phyloP scores from a whole-genome alignment of 2,113 vertebrate genomes.

The Antechinus flavipes region DNA sequence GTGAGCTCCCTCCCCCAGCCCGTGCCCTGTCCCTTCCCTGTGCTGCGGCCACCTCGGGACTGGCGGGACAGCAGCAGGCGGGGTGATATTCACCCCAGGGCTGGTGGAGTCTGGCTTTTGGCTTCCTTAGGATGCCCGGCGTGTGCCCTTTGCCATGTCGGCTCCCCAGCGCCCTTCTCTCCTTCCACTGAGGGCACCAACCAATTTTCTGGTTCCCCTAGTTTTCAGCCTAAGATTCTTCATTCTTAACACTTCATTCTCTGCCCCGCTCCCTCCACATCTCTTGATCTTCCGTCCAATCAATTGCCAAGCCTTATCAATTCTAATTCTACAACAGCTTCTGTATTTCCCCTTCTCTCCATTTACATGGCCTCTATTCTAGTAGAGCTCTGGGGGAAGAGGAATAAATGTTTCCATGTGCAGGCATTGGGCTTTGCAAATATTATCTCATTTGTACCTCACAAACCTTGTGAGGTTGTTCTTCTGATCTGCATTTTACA shows the following conservation, averaged over 20 bases:
- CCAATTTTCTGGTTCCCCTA: background rate
- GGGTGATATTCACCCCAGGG: background rate
- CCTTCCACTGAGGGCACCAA: background rate
- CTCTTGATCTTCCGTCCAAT: background rate
- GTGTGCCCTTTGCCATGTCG: background rate
- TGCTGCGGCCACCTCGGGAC: background rate
- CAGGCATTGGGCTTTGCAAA: background rate
- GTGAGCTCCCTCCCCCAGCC: too few relatives aligned
- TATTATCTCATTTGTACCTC: background rate
- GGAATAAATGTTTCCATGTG: background rate
- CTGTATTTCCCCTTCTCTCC: background rate
- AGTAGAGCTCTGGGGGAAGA: background rate
- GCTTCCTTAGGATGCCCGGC: background rate
- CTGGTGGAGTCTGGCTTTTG: background rate
- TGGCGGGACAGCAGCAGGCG: background rate
- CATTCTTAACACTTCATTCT: background rate
- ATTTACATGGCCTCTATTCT: background rate
- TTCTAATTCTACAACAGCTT: background rate
- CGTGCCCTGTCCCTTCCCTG: background rate
- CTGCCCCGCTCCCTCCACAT: background rate
- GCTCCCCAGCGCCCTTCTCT: too few relatives aligned
- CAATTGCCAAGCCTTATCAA: background rate
- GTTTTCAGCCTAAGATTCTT: background rate
- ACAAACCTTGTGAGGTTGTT: background rate
- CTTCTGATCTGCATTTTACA: background rate